Evolutionary conservation across 2,797 vertebrate genomes (phyloP), one percentile per base, ranked within the genome.

Genomic region (Labroides dimidiatus): DNA sequence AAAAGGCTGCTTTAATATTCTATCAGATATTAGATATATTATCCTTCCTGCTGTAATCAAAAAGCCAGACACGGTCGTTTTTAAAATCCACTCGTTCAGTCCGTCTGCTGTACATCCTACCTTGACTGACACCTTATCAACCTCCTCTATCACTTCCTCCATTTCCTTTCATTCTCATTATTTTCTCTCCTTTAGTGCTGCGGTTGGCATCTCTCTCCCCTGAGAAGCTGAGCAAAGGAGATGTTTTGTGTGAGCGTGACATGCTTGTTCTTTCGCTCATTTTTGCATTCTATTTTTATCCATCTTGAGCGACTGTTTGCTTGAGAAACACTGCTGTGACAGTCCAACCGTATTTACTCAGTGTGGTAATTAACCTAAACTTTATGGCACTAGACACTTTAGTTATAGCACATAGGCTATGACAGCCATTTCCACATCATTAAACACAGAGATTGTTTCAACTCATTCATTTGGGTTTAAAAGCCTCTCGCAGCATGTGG

Each of bases 1-100:
- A 78, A 84, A 85, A 88, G 75, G 58, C 77, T 52, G 37, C 77
- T 84, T 90, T 84, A 86, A 91, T 91, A 89, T 88, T 86, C 75
- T 44, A 85, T 82, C 81, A 81, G 82, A 75, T 82, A 78, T 85
- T 82, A 84, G 74, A 85, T 80, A 33, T 33, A 33, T 65, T 64
- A 86, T 85, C 76, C 78, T 80, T 87, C 83, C 82, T 81, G 80
- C 70, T 59, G 59, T 78, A 71, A 74, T 63, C 69, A 52, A 17
- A 30, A 63, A 72, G 39, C 57, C 81, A 72, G 84, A 75, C 82
- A 44, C 43, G 30, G 63, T 78, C 73, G 69, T 84, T 88, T 72
- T 82, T 76, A 69, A 53, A n/a, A 16, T 84, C 73, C 59, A 75
- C 69, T 86, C 79, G 87, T 91, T 89, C 78, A 65, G 70, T 39